A percentile compares a stretch with the other conserved stretches of the same genome.
Conservation (phyloP, 2,888 invertebrate species). For the Epicampocera succincta region DNA sequence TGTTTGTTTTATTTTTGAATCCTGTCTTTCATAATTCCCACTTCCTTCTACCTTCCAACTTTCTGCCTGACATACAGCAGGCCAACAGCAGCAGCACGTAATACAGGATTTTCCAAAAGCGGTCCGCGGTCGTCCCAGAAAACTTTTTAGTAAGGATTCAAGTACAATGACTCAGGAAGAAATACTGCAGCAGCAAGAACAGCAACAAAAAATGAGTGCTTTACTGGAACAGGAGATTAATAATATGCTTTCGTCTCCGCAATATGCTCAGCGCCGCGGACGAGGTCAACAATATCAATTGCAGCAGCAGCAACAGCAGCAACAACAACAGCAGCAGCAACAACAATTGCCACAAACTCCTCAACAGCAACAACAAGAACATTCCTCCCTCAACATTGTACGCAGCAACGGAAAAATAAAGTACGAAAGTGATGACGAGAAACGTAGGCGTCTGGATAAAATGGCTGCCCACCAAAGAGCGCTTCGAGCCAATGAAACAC, state of each 20-base stretch:
- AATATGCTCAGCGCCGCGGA: slow-evolving; percentile 77
- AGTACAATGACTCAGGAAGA: slow-evolving; percentile 64
- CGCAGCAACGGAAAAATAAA: slow-evolving; percentile 78
- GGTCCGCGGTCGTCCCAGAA: slow-evolving; percentile 81
- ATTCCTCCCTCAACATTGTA: slow-evolving; percentile 75
- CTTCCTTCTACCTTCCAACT: slow-evolving; percentile 18
- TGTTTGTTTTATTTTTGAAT: slow-evolving; percentile 56
- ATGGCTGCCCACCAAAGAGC: slow-evolving; percentile 81
- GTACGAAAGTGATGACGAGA: slow-evolving; percentile 81
- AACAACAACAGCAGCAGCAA: slow-evolving; percentile 42
- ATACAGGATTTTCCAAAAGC: slow-evolving; percentile 80
- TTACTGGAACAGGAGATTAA: slow-evolving; percentile 81
- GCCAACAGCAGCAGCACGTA: slow-evolving; percentile 74
- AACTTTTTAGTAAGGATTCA: slow-evolving; percentile 72
- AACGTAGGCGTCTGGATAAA: slow-evolving; percentile 79
- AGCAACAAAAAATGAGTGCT: slow-evolving; percentile 79
- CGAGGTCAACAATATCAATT: slow-evolving; percentile 75
- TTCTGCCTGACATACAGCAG: slow-evolving; percentile 30
- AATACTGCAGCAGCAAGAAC: slow-evolving; percentile 70
- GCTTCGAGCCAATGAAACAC: slow-evolving; percentile 80
- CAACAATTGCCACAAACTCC: slow-evolving; percentile 29
- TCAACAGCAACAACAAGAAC: slow-evolving; percentile 75
- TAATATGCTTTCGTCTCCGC: slow-evolving; percentile 78
- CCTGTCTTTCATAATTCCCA: slow-evolving; percentile 9
- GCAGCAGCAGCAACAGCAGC: slow-evolving; percentile 63